These are phyloP conservation scores for Trichoplax adhaerens DNA, from an alignment of 37 sponge, comb jelly and placozoan genomes.

Conservation along the genomic window DNA sequence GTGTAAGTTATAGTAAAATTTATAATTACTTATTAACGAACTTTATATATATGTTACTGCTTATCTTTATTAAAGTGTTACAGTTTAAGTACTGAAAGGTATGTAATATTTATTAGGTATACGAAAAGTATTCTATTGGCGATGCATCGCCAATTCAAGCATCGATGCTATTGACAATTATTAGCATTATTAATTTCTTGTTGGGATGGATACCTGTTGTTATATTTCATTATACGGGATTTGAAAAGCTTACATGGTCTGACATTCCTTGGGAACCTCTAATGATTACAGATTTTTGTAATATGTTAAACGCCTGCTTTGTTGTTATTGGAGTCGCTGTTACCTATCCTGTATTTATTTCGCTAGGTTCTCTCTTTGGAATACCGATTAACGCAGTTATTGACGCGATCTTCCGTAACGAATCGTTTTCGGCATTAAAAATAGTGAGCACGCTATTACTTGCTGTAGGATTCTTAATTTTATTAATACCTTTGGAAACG, in stretches of 20 bases:
- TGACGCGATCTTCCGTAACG: slow-evolving; percentile 27
- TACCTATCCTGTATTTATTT: slow-evolving; percentile 80
- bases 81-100: too few relatives aligned
- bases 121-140: slow-evolving; percentile 42
- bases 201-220: slow-evolving; percentile 42
- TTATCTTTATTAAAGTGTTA: too few relatives aligned
- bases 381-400: slow-evolving; percentile 72
- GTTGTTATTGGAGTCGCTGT: slow-evolving; percentile 82
- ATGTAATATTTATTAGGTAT: slow-evolving; percentile 29
- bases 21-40: neutral
- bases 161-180: slow-evolving; percentile 42
- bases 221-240: slow-evolving; percentile 24
- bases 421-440: too few relatives aligned
- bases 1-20: slow-evolving; percentile 18
- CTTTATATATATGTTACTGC: too few relatives aligned
- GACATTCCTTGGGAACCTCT: slow-evolving; percentile 51
- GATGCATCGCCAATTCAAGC: slow-evolving; percentile 63
- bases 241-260: slow-evolving; percentile 24
- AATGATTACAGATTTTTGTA: slow-evolving; percentile 18
- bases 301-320: slow-evolving; percentile 49
- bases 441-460: too few relatives aligned
- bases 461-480: too few relatives aligned
- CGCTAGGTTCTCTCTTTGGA: slow-evolving; percentile 72
- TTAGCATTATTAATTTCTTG: slow-evolving; percentile 47
- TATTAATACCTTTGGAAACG: too few relatives aligned